phyloP scores from a whole-genome alignment of 2,888 invertebrate genomes.

The Eupithecia exiguata region DNA sequence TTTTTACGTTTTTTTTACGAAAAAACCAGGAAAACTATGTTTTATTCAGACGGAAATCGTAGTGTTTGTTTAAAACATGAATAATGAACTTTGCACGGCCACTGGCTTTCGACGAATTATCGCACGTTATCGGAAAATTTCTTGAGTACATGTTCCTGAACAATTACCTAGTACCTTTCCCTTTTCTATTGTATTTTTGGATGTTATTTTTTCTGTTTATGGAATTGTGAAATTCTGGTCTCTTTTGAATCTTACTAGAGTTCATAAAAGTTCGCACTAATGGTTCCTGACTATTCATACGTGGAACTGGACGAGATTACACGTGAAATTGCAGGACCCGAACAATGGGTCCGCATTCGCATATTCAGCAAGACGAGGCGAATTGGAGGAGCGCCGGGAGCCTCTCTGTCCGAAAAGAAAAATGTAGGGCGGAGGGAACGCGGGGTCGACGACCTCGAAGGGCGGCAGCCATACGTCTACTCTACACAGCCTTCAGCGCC shows the following conservation, averaged over 20 bases:
- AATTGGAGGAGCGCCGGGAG: constrained; percentile 65
- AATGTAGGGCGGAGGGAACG: constrained; percentile 73
- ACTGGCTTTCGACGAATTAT: constrained; percentile 41
- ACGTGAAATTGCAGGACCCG: constrained; percentile 74
- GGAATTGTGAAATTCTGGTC: not conserved
- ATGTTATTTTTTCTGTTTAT: not conserved
- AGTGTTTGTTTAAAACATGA: constrained; percentile 50
- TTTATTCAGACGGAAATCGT: constrained; percentile 55
- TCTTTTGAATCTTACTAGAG: not conserved
- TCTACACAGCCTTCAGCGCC: constrained; percentile 58
- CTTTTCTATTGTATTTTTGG: not conserved
- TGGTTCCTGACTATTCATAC: constrained; percentile 38
- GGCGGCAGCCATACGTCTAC: constrained; percentile 53
- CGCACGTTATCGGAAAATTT: constrained; percentile 35
- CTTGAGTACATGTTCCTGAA: constrained; percentile 16
- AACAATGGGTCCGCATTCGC: constrained; percentile 72
- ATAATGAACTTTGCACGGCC: constrained; percentile 46
- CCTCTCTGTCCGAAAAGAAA: constrained; percentile 79
- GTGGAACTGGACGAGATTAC: constrained; percentile 66
- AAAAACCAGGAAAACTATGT: constrained; percentile 47
- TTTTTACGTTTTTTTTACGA: too few species aligned
- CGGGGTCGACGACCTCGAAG: constrained; percentile 70
- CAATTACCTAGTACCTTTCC: not conserved
- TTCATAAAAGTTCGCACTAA: not conserved
- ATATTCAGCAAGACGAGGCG: constrained; percentile 74